phyloP scores from a whole-genome alignment of 1,140 invertebrate genomes.

The Rhynchophorus ferrugineus region DNA sequence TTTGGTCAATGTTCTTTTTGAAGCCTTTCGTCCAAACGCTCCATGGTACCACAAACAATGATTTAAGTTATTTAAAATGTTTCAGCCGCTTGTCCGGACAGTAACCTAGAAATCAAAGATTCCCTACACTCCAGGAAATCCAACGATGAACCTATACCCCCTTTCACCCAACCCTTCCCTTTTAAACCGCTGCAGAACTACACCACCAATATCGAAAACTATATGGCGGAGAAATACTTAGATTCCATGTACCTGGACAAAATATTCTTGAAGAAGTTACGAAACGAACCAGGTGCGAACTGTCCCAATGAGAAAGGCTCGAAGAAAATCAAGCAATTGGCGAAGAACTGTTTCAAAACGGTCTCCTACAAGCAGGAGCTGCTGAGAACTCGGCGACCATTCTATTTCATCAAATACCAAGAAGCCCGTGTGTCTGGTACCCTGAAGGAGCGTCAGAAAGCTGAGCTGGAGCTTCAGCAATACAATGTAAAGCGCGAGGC shows the following conservation, averaged over 20 bases:
- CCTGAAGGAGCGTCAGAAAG: slow-evolving; percentile 42
- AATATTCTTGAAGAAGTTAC: slow-evolving; percentile 44
- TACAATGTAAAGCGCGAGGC: slow-evolving; percentile 42
- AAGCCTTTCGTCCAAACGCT: too few species aligned
- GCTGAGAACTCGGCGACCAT: slow-evolving; percentile 45
- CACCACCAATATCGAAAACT: slow-evolving; percentile 42
- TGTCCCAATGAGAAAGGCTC: slow-evolving; percentile 45
- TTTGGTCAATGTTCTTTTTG: too few species aligned
- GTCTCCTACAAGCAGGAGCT: slow-evolving; percentile 40
- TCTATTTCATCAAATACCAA: slow-evolving; percentile 47
- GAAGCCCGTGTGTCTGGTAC: slow-evolving; percentile 44
- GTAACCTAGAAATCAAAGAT: slow-evolving; percentile 31
- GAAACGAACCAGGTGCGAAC: slow-evolving; percentile 39
- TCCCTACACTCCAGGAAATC: slow-evolving; percentile 38
- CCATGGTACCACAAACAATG: too few species aligned
- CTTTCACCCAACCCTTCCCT: slow-evolving; percentile 27
- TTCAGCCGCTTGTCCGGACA: too few species aligned
- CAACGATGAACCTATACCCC: slow-evolving; percentile 34
- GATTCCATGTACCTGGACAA: slow-evolving; percentile 49
- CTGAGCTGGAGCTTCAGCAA: slow-evolving; percentile 41
- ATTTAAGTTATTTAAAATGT: too few species aligned
- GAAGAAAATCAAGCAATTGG: slow-evolving; percentile 38
- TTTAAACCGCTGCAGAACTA: slow-evolving; percentile 42
- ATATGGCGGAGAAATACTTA: slow-evolving; percentile 47
- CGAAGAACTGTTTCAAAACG: slow-evolving; percentile 42